A percentile compares a stretch with the other conserved stretches of the same genome.
Conservation (phyloP, 2,797 vertebrate genomes). For the Gambelia wislizenii region DNA sequence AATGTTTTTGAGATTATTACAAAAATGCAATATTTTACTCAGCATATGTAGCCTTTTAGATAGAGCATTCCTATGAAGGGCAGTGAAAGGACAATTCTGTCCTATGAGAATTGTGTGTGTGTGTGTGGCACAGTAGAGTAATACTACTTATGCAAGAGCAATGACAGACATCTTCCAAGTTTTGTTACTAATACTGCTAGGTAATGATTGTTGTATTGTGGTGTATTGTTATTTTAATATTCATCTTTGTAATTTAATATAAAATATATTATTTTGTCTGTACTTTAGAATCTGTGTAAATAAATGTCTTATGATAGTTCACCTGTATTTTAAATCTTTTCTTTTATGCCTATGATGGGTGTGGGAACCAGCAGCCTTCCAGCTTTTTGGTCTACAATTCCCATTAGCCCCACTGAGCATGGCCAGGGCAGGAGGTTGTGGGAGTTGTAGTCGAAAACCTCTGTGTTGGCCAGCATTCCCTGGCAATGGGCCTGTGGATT, state of each 20-base stretch:
- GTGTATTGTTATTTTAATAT: conserved; percentile 87
- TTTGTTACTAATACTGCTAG: conserved; percentile 72
- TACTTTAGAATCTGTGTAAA: conserved; percentile 91
- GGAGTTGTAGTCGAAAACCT: background rate
- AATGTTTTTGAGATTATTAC: conserved; percentile 74
- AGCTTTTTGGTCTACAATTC: background rate
- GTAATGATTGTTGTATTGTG: conserved; percentile 83
- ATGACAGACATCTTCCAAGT: conserved; percentile 69
- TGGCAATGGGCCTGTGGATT: background rate
- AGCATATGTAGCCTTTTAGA: conserved; percentile 72
- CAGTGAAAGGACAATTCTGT: conserved; percentile 62
- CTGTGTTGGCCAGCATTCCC: background rate
- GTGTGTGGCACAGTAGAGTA: conserved; percentile 63
- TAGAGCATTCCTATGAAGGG: conserved; percentile 68
- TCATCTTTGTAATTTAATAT: conserved; percentile 87
- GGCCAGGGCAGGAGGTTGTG: background rate
- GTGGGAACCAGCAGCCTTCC: background rate
- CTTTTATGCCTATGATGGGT: background rate
- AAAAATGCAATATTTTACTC: conserved; percentile 71
- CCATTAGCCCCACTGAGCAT: background rate
- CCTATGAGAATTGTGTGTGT: conserved; percentile 61
- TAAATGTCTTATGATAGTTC: conserved; percentile 86
- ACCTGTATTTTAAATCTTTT: conserved; percentile 1
- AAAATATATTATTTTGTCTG: conserved; percentile 84
- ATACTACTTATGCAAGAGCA: conserved; percentile 41